These are phyloP conservation scores for Holothuria glaberrima DNA, from an alignment of 35 echinoderm and acorn worm species.

Conservation along the genomic window DNA sequence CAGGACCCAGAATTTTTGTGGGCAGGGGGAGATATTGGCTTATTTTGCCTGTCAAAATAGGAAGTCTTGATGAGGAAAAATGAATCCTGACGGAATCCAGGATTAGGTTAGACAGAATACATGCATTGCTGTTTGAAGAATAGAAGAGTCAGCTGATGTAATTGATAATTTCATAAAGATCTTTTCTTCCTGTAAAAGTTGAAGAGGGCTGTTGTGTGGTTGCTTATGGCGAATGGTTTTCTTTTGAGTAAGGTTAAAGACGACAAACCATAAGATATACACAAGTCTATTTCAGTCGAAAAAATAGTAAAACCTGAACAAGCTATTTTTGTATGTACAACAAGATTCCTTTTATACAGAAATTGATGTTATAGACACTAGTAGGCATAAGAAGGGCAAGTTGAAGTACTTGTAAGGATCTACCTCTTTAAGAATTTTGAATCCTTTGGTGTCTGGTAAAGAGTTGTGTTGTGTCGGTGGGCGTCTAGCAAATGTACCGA, in stretches of 20 bases:
- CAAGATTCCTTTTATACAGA: not conserved
- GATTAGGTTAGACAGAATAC: not conserved
- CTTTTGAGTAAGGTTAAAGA: constrained; percentile 18
- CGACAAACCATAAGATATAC: not conserved
- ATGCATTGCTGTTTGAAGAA: not conserved
- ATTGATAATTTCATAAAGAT: constrained; percentile 8
- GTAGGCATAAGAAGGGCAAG: not conserved
- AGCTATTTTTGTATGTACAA: not conserved
- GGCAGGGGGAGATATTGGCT: not conserved
- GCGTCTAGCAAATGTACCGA: constrained; percentile 51
- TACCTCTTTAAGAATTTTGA: not conserved
- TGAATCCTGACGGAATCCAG: not conserved
- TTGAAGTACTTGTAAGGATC: not conserved
- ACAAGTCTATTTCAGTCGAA: constrained; percentile 12
- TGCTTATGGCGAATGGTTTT: constrained; percentile 16
- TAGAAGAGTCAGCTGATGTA: not conserved
- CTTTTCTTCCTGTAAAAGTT: constrained; percentile 30
- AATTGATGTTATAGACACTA: not conserved
- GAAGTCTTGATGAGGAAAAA: not conserved
- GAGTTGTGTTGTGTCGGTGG: constrained; percentile 59
- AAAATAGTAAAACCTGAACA: constrained; percentile 5
- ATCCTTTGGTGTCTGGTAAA: not conserved
- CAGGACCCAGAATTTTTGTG: constrained; percentile 51
- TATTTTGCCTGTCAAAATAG: not conserved
- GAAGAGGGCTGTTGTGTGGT: constrained; percentile 51